Evolutionary conservation across 2,888 invertebrate genomes (phyloP).

Genomic region (Branchipolynoe longqiensis): DNA sequence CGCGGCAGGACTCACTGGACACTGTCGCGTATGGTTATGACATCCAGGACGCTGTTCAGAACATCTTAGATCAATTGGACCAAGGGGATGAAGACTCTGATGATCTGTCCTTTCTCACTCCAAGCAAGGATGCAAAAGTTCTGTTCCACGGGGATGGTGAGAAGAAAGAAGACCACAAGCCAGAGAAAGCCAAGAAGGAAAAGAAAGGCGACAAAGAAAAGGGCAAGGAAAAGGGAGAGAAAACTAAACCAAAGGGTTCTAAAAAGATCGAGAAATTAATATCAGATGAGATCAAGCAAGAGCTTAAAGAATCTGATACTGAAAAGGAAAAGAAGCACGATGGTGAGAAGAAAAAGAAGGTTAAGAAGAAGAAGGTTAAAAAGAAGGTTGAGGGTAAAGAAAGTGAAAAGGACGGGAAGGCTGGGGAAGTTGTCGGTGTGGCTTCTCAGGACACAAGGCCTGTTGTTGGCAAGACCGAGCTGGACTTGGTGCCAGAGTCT

Average conservation of each 20-base stretch:
- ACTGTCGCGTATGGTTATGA: slow-evolving; percentile 41
- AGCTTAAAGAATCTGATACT: background rate
- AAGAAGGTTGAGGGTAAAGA: slow-evolving; percentile 58
- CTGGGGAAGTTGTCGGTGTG: background rate
- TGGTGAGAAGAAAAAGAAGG: background rate
- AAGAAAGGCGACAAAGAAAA: slow-evolving; percentile 12
- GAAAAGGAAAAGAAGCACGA: slow-evolving; percentile 54
- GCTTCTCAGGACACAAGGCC: slow-evolving; percentile 29
- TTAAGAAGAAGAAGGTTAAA: slow-evolving; percentile 57
- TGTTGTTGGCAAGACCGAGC: slow-evolving; percentile 5
- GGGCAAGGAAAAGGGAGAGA: slow-evolving; percentile 1
- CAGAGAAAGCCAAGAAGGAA: slow-evolving; percentile 3
- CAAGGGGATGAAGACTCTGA: slow-evolving; percentile 35
- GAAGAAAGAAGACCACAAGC: slow-evolving; percentile 42
- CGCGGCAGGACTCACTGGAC: slow-evolving; percentile 32
- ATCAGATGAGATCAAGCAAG: background rate
- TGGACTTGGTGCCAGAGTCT: background rate
- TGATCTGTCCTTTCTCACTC: slow-evolving; percentile 42
- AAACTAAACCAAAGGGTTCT: slow-evolving; percentile 34
- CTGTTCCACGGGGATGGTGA: background rate
- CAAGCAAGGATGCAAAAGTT: background rate
- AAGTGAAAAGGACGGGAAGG: slow-evolving; percentile 28
- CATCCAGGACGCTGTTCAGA: slow-evolving; percentile 44
- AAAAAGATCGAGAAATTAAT: slow-evolving; percentile 22
- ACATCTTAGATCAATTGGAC: slow-evolving; percentile 38